Evolutionary conservation across 2,888 invertebrate genomes (phyloP).

Genomic region (Smittia sp.): DNA sequence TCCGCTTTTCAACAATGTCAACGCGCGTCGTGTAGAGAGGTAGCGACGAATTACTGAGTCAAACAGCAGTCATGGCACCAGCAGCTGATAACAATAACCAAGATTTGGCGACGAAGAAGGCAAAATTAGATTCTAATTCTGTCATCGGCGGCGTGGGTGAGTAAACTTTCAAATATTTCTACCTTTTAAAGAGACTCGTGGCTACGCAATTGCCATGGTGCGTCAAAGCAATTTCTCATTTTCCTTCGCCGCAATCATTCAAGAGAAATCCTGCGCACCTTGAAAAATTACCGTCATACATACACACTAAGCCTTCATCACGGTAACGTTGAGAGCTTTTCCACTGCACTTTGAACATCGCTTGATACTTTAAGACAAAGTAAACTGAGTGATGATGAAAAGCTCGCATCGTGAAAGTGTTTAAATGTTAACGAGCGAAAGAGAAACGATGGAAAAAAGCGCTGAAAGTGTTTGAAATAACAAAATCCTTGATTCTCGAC

Average conservation of each 20-base stretch:
- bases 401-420: no score
- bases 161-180: conserved; percentile 44
- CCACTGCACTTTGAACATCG: background rate
- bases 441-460: background rate
- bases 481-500: conserved; percentile 24
- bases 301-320: background rate
- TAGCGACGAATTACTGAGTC: conserved; percentile 95
- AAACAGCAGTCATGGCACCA: conserved; percentile 91
- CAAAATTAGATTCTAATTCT: conserved; percentile 58
- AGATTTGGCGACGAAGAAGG: conserved; percentile 91
- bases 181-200: background rate
- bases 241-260: background rate
- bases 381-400: no score
- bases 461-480: conserved; percentile 28
- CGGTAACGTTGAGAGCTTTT: background rate
- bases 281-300: conserved; percentile 1
- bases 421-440: background rate
- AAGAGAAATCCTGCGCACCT: background rate
- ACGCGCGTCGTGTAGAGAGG: conserved; percentile 73
- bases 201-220: background rate
- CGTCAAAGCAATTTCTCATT: background rate
- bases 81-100: conserved; percentile 94
- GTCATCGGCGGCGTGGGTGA: conserved; percentile 54
- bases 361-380: background rate
- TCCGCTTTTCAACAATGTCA: background rate